Base-by-base conservation (phyloP, 1,140 invertebrate genomes). In the Rhyacophila brunnea region DNA sequence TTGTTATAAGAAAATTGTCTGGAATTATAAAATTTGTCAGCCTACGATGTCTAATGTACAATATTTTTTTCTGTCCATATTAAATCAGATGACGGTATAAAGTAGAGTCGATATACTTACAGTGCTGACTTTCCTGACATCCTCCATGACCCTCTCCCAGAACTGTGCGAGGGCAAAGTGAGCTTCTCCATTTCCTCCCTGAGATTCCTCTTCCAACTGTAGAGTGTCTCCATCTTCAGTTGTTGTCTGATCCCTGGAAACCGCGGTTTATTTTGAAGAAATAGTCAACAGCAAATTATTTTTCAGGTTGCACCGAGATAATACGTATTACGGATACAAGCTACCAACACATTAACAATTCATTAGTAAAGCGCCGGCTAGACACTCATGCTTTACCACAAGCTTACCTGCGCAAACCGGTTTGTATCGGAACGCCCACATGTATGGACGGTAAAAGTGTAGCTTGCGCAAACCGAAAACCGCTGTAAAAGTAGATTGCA, bases 101-200 rank as follows among this genome's bases (percentile, higher is more conserved):
- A n/a, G n/a, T n/a, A n/a, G n/a, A 28, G 18, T 18, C 6, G 6
- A 17, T 44, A 19, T 32, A 69, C 78, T 79, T 69, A 89, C 87
- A 19, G 80, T 74, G 14, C 78, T 82, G 10, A 91, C 86, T 65
- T 86, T 86, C 71, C 84, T 83, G 45, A 93, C 88, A 69, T 92
- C 89, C 15, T 91, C 87, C 52, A 84, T 85, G 36, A 86, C 84
- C 72, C 87, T 89, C 14, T 82, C 80, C 91, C 91, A 93, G 71
- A 93, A 93, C 42, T 83, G 80, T 34, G 80, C 74, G 13, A 92
- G 74, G 5, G 83, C 80, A 61, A 82, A 79, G 66, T 89, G 86
- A 13, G 87, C 85, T 58, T 88, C 85, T 13, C 70, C 59, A 0
- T 62, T 53, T 11, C 50, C 60, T 15, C 72, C 73, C 54, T 73